Evolutionary conservation across 2,888 invertebrate genomes (phyloP).

Genomic region (Drosophila paucipuncta): DNA sequence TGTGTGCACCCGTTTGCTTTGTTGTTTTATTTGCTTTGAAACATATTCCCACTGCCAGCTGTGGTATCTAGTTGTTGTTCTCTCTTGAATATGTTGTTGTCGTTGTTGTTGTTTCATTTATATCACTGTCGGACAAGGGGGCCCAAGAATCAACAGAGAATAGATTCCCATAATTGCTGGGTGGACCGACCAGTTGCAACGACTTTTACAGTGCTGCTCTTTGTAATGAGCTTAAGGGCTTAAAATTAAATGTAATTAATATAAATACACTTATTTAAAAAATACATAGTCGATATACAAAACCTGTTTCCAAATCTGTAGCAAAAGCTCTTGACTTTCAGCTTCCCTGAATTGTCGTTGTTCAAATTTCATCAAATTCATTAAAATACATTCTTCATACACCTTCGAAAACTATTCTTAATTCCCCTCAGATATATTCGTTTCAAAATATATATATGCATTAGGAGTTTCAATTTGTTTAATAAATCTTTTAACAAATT

Average conservation of each 20-base stretch:
- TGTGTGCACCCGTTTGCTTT: slow-evolving; percentile 38
- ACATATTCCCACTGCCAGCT: slow-evolving; percentile 59
- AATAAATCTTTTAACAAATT: background rate
- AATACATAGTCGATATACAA: background rate
- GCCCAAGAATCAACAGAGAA: slow-evolving; percentile 19
- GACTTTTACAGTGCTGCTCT: too few species aligned
- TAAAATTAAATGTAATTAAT: background rate
- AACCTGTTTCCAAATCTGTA: background rate
- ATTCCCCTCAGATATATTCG: background rate
- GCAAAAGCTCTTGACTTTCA: background rate
- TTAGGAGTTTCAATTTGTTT: background rate
- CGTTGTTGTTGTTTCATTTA: slow-evolving; percentile 27
- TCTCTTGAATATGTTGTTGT: slow-evolving; percentile 9
- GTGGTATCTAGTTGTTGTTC: slow-evolving; percentile 47
- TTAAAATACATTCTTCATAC: background rate
- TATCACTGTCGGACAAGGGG: slow-evolving; percentile 40
- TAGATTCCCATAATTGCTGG: slow-evolving; percentile 45
- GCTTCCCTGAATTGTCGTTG: background rate
- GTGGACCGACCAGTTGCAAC: slow-evolving; percentile 32
- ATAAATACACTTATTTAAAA: background rate
- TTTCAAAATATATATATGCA: background rate
- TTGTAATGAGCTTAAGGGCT: too few species aligned
- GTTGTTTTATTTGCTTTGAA: slow-evolving; percentile 53
- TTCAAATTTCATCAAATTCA: background rate
- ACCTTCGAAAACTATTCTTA: background rate